Conservation (phyloP, 1,140 invertebrate genomes). For the Mamestra configurata region DNA sequence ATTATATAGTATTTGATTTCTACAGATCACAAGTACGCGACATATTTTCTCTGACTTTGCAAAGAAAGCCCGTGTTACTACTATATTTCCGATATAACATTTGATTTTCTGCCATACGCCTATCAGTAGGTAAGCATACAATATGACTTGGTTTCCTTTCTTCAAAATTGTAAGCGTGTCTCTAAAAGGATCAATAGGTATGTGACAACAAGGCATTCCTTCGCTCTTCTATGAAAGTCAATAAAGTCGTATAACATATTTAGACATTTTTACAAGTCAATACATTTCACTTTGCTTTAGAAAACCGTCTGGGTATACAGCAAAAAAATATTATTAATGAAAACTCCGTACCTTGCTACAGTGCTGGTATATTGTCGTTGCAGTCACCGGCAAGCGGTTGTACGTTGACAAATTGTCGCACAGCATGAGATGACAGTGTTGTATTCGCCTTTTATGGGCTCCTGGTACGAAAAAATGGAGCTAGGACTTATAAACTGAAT, state of each 20-base stretch:
- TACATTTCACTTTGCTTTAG: background rate
- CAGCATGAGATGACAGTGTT: constrained; percentile 36
- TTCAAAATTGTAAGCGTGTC: too few species aligned
- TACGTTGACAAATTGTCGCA: constrained; percentile 36
- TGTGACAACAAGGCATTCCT: background rate
- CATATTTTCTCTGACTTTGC: too few species aligned
- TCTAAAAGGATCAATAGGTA: too few species aligned
- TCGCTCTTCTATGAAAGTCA: background rate
- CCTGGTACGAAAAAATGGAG: constrained; percentile 15
- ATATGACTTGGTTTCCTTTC: too few species aligned
- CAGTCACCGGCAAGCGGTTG: constrained; percentile 43
- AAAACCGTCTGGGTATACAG: background rate
- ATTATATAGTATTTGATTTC: too few species aligned
- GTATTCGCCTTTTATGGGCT: constrained; percentile 32
- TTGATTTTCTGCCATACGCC: too few species aligned
- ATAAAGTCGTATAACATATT: background rate
- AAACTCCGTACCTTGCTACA: constrained; percentile 18
- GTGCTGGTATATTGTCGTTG: constrained; percentile 28
- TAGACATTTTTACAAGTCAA: background rate
- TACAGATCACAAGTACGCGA: too few species aligned
- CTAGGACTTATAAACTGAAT: background rate
- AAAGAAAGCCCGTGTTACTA: too few species aligned
- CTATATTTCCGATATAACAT: too few species aligned
- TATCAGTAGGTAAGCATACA: too few species aligned
- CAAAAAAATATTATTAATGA: constrained; percentile 36